Evolutionary conservation across 2,113 vertebrate species (phyloP), one percentile per base, ranked within the genome.

Genomic region (Halcyon malimbica): DNA sequence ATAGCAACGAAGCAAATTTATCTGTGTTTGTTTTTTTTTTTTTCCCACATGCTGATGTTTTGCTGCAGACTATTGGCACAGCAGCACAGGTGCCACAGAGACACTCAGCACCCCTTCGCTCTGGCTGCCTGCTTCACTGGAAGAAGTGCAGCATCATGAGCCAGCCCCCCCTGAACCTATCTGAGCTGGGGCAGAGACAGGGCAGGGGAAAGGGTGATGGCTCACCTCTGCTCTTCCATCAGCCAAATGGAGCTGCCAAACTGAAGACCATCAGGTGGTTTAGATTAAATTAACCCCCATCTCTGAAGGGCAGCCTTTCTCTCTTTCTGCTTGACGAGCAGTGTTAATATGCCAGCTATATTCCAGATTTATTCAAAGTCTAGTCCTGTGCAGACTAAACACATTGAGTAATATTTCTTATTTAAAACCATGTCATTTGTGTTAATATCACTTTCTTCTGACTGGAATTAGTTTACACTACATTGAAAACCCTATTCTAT

Each of bases 401-500:
- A 70, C 31, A 26, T 4, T 9, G 21, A 89, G n/a, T 54, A 89
- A 89, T 91, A 92, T 46, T 90, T 95, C 76, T 84, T 87, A 84
- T 84, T 87, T 94, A 31, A 94, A 95, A 95, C 64, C n/a, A 81
- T 35, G 77, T 14, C 59, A 80, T 93, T 90, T 93, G 46, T 83
- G 46, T 75, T 94, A 90, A 69, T 90, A 87, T 70, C 80, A 93
- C 83, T 93, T 94, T 93, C 37, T 93, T 87, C 73, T 83, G 41
- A 65, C 69, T 76, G 35, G 46, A 94, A 94, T 88, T 90, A 85
- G 80, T 93, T 96, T 93, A 92, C 83, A 87, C 35, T 81, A 81
- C 82, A 77, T 78, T 92, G 86, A 94, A 95, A 96, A 83, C 19
- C 50, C 41, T 84, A 62, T 53, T 69, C 64, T 65, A 60, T 59